Evolutionary conservation across 2,888 invertebrate species (phyloP).

Genomic region (Caenorhabditis wallacei): DNA sequence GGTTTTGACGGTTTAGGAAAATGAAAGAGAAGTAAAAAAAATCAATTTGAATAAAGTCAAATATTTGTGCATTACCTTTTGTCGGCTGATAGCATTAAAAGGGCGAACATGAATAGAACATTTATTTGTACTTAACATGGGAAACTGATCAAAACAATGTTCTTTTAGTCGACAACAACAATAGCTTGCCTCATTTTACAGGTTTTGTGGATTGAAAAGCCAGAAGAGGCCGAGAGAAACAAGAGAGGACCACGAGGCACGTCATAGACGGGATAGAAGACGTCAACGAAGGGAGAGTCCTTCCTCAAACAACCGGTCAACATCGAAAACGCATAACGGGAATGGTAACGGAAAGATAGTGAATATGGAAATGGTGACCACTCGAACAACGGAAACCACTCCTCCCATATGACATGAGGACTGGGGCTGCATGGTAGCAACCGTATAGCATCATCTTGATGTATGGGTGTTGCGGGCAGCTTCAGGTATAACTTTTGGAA

Average conservation of each 20-base stretch:
- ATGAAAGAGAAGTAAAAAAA: not conserved
- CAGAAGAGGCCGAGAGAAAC: conserved; percentile 15
- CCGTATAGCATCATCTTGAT: conserved; percentile 55
- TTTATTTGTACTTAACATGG: conserved; percentile 8
- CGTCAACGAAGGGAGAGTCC: conserved; percentile 35
- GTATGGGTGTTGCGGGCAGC: conserved; percentile 59
- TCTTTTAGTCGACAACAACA: conserved; percentile 11
- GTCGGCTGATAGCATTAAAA: conserved; percentile 19
- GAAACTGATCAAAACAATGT: conserved; percentile 26
- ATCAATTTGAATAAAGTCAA: conserved; percentile 30
- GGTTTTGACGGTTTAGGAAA: conserved; percentile 23
- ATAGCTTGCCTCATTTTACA: conserved; percentile 19
- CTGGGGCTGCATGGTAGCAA: conserved; percentile 66
- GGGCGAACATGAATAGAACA: conserved; percentile 20
- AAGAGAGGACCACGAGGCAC: conserved; percentile 44
- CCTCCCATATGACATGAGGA: conserved; percentile 66
- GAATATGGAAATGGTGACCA: conserved; percentile 53
- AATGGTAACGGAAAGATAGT: conserved; percentile 58
- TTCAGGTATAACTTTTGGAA: conserved; percentile 45
- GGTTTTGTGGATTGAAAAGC: conserved; percentile 52
- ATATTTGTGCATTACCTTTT: conserved; percentile 43
- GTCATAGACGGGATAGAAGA: conserved; percentile 22
- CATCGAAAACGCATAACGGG: conserved; percentile 36
- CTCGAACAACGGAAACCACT: conserved; percentile 22
- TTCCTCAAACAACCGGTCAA: conserved; percentile 23